These are phyloP conservation scores for Leucophenga montana DNA, from an alignment of 2,888 invertebrate genomes.

Conservation along the genomic window DNA sequence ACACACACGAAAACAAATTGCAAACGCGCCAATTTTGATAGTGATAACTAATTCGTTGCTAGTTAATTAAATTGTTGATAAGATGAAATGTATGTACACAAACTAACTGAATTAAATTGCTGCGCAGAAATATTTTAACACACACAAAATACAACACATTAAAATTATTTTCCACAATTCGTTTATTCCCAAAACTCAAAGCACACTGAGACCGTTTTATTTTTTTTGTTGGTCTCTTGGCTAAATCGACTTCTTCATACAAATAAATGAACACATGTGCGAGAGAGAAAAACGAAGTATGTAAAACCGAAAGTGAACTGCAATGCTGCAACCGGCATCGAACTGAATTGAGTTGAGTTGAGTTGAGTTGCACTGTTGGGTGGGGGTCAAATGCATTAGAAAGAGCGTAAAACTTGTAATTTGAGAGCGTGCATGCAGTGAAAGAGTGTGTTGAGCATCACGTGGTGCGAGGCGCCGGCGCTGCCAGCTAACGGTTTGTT, in stretches of 20 bases:
- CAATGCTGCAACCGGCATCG: conserved; percentile 25
- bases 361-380: background rate
- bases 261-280: background rate
- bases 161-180: conserved; percentile 1
- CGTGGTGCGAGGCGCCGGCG: conserved; percentile 25
- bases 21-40: too few relatives aligned
- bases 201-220: background rate
- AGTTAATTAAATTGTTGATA: conserved; percentile 1
- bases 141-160: background rate
- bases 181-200: conserved; percentile 23
- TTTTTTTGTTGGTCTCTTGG: background rate
- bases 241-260: conserved; percentile 1
- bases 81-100: background rate
- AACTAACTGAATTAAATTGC: too few relatives aligned
- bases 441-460: background rate
- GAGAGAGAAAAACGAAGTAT: background rate
- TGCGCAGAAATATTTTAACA: background rate
- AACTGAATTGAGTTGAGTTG: conserved; percentile 32
- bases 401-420: conserved; percentile 27
- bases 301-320: conserved; percentile 14
- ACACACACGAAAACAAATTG: too few relatives aligned
- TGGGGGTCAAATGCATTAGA: conserved; percentile 32
- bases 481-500: background rate
- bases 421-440: conserved; percentile 18
- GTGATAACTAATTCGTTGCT: too few relatives aligned